Evolutionary conservation across 2,113 vertebrate species (phyloP).

Genomic region (Synchiropus splendidus): DNA sequence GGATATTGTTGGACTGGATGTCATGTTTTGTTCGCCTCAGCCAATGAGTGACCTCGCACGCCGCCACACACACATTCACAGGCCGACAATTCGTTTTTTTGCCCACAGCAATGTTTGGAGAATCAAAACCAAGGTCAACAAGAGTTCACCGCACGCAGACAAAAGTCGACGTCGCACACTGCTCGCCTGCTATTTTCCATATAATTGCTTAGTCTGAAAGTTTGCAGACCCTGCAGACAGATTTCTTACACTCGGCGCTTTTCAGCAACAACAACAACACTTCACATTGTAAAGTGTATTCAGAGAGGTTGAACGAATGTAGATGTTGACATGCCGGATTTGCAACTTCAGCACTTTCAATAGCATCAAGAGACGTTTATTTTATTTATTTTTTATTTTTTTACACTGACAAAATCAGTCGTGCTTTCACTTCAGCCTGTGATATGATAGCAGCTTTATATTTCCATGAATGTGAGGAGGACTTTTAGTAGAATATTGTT

Average conservation of each 20-base stretch:
- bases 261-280: constrained; percentile 29
- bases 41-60: constrained; percentile 47
- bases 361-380: too few relatives aligned
- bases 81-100: constrained; percentile 36
- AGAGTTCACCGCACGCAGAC: constrained; percentile 42
- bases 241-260: constrained; percentile 25
- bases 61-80: constrained; percentile 31
- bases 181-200: constrained; percentile 26
- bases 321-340: constrained; percentile 7
- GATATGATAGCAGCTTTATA: too few relatives aligned
- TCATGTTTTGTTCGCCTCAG: constrained; percentile 50
- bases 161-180: constrained; percentile 24
- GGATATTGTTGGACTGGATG: constrained; percentile 19
- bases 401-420: too few relatives aligned
- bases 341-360: too few relatives aligned
- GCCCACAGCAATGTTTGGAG: constrained; percentile 48
- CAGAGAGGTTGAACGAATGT: constrained; percentile 36
- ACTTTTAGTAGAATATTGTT: background rate
- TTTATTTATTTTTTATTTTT: too few relatives aligned
- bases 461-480: too few relatives aligned
- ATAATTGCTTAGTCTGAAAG: constrained; percentile 28
- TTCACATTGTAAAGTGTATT: constrained; percentile 33
- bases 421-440: too few relatives aligned
- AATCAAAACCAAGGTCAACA: constrained; percentile 54
- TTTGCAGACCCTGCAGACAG: constrained; percentile 37